A percentile compares a stretch with the other conserved stretches of the same genome.
Conservation (phyloP, 2,113 vertebrate genomes). For the Paedocypris sp. region DNA sequence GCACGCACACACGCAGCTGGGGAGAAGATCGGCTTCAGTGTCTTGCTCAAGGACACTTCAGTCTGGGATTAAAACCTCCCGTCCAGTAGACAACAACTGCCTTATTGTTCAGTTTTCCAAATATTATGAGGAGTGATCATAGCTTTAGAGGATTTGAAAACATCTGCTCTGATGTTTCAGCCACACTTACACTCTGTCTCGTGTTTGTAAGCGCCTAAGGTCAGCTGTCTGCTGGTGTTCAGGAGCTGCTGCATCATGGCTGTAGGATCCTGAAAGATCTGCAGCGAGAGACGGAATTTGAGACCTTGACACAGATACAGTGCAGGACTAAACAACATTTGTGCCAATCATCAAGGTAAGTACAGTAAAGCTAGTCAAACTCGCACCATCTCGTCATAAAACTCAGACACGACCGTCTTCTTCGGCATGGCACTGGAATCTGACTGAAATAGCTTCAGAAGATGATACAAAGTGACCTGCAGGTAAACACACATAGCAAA, state of each 20-base stretch:
- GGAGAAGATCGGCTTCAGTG: no score
- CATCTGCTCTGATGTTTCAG: no score
- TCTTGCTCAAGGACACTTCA: no score
- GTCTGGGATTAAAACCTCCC: no score
- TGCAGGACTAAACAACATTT: no score
- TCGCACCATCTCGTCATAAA: constrained; percentile 97
- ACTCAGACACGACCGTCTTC: constrained; percentile 96
- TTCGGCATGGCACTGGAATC: constrained; percentile 95
- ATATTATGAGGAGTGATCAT: no score
- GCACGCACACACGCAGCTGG: no score
- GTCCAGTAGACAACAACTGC: no score
- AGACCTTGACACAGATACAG: no score
- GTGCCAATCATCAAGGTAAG: no score
- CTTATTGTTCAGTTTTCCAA: no score
- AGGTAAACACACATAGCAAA: background rate
- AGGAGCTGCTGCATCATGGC: constrained; percentile 98
- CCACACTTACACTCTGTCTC: constrained; percentile 96
- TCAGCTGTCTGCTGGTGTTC: constrained; percentile 91
- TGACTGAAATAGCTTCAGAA: constrained; percentile 94
- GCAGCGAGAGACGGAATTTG: background rate
- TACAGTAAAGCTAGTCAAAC: background rate
- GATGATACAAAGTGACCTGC: constrained; percentile 92
- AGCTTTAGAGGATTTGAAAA: no score
- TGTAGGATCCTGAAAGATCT: constrained; percentile 98
- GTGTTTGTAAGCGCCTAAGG: constrained; percentile 91